These are phyloP conservation scores for Xiphorhynchus erythropygius DNA, from an alignment of 2,797 vertebrate genomes.

Conservation along the genomic window DNA sequence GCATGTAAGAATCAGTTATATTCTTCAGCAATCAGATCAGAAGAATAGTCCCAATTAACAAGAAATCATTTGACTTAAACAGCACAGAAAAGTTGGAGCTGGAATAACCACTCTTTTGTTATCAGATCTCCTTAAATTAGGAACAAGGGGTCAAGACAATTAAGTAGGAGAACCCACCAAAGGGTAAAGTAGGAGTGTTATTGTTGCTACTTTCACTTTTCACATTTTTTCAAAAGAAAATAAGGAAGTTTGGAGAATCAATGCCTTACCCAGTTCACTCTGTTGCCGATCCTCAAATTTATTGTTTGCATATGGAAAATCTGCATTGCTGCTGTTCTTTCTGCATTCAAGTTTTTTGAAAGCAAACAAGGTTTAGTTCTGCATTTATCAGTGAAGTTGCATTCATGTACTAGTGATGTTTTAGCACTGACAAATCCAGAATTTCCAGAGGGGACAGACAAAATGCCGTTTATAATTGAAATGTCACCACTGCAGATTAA, in stretches of 20 bases:
- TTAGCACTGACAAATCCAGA: slow-evolving; percentile 20
- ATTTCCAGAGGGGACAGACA: slow-evolving; percentile 49
- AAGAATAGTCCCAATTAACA: not conserved
- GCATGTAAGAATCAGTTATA: not conserved
- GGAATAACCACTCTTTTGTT: not conserved
- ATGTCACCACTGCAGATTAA: slow-evolving; percentile 56
- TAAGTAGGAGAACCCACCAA: not conserved
- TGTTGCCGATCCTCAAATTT: not conserved
- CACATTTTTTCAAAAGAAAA: not conserved
- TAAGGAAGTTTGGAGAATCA: not conserved
- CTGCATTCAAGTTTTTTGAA: not conserved
- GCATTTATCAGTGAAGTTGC: not conserved
- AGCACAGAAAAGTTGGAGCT: not conserved
- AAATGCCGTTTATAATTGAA: slow-evolving; percentile 55
- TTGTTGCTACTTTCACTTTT: not conserved
- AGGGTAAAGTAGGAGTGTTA: not conserved
- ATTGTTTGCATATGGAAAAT: not conserved
- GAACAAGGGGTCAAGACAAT: not conserved
- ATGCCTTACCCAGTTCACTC: not conserved
- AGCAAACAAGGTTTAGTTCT: not conserved
- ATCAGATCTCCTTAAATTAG: not conserved
- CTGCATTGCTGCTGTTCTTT: not conserved
- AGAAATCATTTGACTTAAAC: not conserved
- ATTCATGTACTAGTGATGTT: not conserved
- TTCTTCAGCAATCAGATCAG: not conserved